Evolutionary conservation across 2,113 vertebrate species (phyloP).

Genomic region (Speoplatyrhinus poulsoni): DNA sequence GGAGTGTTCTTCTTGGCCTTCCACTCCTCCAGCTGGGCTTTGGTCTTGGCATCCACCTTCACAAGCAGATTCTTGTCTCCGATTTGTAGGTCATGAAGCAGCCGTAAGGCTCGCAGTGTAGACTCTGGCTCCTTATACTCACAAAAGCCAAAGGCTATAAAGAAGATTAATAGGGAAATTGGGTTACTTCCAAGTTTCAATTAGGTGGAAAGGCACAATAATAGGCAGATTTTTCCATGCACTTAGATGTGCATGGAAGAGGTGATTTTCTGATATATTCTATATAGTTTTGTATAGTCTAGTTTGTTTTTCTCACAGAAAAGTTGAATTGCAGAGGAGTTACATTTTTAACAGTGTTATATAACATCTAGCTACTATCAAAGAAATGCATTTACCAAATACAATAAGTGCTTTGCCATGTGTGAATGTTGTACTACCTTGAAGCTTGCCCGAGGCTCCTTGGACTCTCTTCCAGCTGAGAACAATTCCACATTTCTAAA

Average conservation of each 20-base stretch:
- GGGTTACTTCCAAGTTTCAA: background rate
- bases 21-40: constrained; percentile 97
- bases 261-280: too few relatives aligned
- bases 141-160: constrained; percentile 95
- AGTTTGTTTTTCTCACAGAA: too few relatives aligned
- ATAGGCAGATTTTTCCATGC: background rate
- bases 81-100: constrained; percentile 94
- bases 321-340: too few relatives aligned
- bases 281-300: too few relatives aligned
- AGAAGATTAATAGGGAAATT: constrained; percentile 7
- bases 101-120: constrained; percentile 89
- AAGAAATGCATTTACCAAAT: too few relatives aligned
- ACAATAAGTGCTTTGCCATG: background rate
- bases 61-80: constrained; percentile 97
- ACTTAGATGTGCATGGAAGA: too few relatives aligned
- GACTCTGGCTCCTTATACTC: constrained; percentile 99
- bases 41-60: constrained; percentile 98
- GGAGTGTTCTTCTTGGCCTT: constrained; percentile 93
- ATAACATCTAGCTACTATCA: too few relatives aligned
- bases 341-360: too few relatives aligned
- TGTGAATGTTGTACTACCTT: constrained; percentile 79
- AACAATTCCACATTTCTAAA: constrained; percentile 97
- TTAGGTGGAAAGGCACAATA: background rate
- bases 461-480: constrained; percentile 99
- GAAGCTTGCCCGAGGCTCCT: constrained; percentile 98